Base-by-base conservation (phyloP, 2,113 vertebrate genomes). In the Okapia johnstoni region DNA sequence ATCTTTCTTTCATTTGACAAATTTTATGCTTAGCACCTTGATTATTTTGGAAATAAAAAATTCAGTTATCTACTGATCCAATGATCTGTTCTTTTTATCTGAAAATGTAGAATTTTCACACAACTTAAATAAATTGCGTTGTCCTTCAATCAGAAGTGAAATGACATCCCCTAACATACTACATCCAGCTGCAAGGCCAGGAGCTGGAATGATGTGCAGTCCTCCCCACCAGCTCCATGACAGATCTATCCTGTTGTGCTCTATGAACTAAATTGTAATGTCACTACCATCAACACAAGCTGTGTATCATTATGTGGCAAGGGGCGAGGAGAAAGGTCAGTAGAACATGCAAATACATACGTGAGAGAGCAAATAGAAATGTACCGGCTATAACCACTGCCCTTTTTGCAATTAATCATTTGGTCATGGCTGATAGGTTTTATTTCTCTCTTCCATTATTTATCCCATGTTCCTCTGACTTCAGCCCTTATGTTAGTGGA, bases 11-110 rank as follows among this genome's bases (percentile, higher is more conserved):
- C 58, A 95, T 57, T 86, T 95, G 30, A 81, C n/a, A 93, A 50
- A 36, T 55, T 90, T 93, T 94, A 80, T 84, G 50, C 46, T 93
- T 95, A 85, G 14, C 26, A 89, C 60, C 33, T 92, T 84, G n/a
- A 73, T n/a, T 86, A 3, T 93, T 95, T 70, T 91, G 16, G 63
- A 88, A 96, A 96, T 79, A 90, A 85, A 93, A 88, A 43, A 63
- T 63, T 14, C 15, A 61, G 4, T 55, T 94, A 58, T 46, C 81
- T 57, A 84, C 30, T 87, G 17, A 87, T 58, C 28, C n/a, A 88
- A 7, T 77, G 46, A 73, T 85, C 19, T 96, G 12, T 80, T 94
- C 26, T 92, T 92, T 11, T 89, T 85, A 40, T 91, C 43, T 88
- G 21, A n/a, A 73, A 46, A 30, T 33, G 16, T 55, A 16, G 36